Percentiles rank a stretch among this genome's conserved stretches.
These are phyloP conservation scores for Resseliella maxima DNA, from an alignment of 2,888 invertebrate species.

Conservation along the genomic window DNA sequence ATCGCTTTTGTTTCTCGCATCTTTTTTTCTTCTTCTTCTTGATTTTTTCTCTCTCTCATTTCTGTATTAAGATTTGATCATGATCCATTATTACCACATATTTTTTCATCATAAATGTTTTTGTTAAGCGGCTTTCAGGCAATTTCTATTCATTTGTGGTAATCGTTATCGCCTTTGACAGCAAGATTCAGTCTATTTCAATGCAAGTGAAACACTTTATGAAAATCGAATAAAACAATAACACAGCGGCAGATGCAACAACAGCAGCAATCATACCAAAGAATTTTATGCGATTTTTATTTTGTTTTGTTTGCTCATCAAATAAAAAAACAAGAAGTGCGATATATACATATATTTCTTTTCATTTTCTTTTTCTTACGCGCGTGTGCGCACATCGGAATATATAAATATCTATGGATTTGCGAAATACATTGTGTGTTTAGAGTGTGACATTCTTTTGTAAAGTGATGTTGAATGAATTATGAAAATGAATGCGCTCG, in stretches of 20 bases:
- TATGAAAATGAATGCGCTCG: conserved; percentile 1
- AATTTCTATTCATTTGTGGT: conserved; percentile 39
- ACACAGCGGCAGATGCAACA: too few relatives aligned
- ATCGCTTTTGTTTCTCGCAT: neutral
- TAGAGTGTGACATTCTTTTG: conserved; percentile 34
- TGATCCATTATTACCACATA: conserved; percentile 40
- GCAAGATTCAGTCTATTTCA: neutral
- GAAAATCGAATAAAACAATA: neutral
- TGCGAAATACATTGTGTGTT: neutral
- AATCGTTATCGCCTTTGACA: conserved; percentile 11
- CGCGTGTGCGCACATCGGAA: neutral
- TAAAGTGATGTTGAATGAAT: conserved; percentile 17
- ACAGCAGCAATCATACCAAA: neutral
- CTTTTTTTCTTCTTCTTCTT: neutral
- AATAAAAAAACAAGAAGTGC: neutral
- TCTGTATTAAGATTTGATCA: neutral
- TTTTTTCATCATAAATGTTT: conserved; percentile 25
- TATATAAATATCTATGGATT: neutral
- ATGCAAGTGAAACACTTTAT: neutral
- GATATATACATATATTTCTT: neutral
- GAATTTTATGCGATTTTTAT: neutral
- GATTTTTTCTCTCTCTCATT: neutral
- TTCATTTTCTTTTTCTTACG: too few relatives aligned
- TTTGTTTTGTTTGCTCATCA: neutral
- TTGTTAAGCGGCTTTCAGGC: conserved; percentile 26